A percentile compares a stretch with the other conserved stretches of the same genome.
Evolutionary conservation across 2,113 vertebrate species (phyloP).

Genomic region (Antigone vipio): DNA sequence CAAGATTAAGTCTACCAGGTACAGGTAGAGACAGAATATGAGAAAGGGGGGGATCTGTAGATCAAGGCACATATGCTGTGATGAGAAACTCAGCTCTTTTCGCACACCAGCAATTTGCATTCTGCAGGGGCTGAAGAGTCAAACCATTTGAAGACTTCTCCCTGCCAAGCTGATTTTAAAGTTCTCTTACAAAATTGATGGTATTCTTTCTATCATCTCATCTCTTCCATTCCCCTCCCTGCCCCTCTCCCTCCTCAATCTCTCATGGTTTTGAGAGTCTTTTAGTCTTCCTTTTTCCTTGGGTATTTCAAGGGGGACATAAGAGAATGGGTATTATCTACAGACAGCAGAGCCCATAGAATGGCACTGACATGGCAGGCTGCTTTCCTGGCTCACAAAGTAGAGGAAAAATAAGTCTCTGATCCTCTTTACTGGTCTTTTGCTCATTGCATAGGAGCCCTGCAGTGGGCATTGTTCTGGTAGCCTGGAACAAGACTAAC

Average conservation of each 20-base stretch:
- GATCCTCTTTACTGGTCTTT: not conserved
- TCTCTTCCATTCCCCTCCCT: not conserved
- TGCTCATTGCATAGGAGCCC: not conserved
- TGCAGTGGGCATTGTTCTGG: not conserved
- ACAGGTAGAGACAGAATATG: not conserved
- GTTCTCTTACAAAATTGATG: not conserved
- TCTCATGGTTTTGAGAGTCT: not conserved
- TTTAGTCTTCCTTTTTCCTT: not conserved
- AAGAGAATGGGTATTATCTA: not conserved
- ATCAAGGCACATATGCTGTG: not conserved
- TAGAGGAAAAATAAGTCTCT: not conserved
- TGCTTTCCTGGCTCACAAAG: not conserved
- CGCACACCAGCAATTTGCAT: not conserved
- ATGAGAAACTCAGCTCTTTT: not conserved
- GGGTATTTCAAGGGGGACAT: not conserved
- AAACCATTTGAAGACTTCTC: slow-evolving; percentile 3
- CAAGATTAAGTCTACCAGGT: not conserved
- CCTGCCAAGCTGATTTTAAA: slow-evolving; percentile 21
- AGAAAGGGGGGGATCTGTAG: not conserved
- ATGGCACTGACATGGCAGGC: not conserved
- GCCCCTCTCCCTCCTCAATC: fast-evolving
- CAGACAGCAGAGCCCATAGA: not conserved
- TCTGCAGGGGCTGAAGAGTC: not conserved
- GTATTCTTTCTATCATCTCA: not conserved
- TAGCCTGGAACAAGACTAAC: not conserved